A percentile compares a stretch with the other conserved stretches of the same genome.
These are phyloP conservation scores for Polymixis flavicincta DNA, from an alignment of 2,888 invertebrate species.

Conservation along the genomic window DNA sequence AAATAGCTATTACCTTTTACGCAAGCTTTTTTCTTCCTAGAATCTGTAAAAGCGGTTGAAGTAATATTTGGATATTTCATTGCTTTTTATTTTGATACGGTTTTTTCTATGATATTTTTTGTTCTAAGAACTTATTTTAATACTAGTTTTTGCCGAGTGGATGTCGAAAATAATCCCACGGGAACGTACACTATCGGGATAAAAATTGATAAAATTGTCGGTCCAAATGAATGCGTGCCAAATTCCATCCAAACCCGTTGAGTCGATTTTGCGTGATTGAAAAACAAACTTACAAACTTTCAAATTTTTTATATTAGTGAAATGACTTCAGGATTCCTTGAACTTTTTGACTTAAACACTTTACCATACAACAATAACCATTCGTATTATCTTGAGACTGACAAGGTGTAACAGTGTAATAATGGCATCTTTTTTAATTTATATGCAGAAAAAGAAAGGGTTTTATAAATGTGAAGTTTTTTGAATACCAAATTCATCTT, in stretches of 20 bases:
- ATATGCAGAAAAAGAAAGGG: not conserved
- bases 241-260: too few species aligned
- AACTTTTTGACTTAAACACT: not conserved
- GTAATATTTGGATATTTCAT: not conserved
- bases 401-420: not conserved
- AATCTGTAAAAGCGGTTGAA: not conserved
- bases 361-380: not conserved
- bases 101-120: not conserved
- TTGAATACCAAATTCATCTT: not conserved
- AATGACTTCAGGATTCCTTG: not conserved
- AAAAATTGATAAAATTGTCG: too few species aligned
- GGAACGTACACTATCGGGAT: too few species aligned
- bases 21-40: too few species aligned
- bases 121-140: not conserved
- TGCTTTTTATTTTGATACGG: not conserved
- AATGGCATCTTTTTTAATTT: not conserved
- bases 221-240: too few species aligned
- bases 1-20: too few species aligned
- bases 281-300: too few species aligned
- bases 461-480: too few species aligned
- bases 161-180: too few species aligned
- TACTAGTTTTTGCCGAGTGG: not conserved
- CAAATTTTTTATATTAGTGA: too few species aligned
- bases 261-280: too few species aligned
- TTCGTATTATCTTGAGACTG: not conserved